phyloP scores from a whole-genome alignment of 92 coral and sea anemone genomes.

The Desmophyllum pertusum region DNA sequence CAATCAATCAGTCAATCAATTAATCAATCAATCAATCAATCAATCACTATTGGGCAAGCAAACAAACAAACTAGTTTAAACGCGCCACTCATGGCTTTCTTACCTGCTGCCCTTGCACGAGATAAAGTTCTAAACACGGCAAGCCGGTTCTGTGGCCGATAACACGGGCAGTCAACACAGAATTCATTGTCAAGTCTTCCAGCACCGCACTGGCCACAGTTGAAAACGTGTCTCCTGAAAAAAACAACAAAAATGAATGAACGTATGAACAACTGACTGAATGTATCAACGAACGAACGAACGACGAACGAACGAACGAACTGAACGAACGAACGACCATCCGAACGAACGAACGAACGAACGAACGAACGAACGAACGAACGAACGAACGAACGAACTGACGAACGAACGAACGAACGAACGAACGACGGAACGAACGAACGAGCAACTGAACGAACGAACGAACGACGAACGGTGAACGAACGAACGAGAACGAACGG shows the following conservation, averaged over 20 bases:
- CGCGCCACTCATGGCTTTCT: neutral
- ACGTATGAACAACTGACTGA: neutral
- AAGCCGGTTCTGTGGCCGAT: slow-evolving; percentile 80
- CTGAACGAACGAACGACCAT: neutral
- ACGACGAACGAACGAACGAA: no score
- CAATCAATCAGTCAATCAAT: no score
- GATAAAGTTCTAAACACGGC: slow-evolving; percentile 90
- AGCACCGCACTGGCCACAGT: slow-evolving; percentile 84
- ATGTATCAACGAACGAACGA: neutral
- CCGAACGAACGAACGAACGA: neutral
- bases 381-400: no score
- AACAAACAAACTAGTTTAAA: no score
- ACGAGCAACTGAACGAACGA: neutral
- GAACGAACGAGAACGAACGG: no score
- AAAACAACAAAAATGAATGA: neutral
- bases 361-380: neutral
- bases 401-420: no score
- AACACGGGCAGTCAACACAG: slow-evolving; percentile 85
- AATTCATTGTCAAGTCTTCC: slow-evolving; percentile 88
- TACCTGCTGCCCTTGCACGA: slow-evolving; percentile 89
- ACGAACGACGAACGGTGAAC: neutral
- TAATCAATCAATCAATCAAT: no score
- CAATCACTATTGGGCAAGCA: neutral
- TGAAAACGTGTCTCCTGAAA: slow-evolving; percentile 93
- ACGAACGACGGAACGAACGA: no score